phyloP scores from a whole-genome alignment of 2,113 vertebrate species.

The Triplophysa dalaica region DNA sequence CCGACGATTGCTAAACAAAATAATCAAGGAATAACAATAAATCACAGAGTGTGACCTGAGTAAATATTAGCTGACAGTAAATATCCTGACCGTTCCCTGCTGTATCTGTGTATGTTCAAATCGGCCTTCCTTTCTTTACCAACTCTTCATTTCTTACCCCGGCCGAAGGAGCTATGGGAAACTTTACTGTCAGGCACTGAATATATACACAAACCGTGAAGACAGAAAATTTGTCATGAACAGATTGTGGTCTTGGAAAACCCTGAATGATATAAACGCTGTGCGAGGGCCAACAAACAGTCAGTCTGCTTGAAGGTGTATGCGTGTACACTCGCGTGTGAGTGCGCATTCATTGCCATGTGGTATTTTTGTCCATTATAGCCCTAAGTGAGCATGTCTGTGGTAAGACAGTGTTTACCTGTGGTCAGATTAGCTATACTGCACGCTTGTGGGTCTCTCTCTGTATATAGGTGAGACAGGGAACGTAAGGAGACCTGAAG shows the following conservation, averaged over 20 bases:
- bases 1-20: constrained; percentile 8
- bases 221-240: constrained; percentile 56
- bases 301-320: constrained; percentile 47
- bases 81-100: constrained; percentile 37
- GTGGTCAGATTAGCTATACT: constrained; percentile 57
- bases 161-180: constrained; percentile 38
- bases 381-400: constrained; percentile 57
- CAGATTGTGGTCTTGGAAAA: constrained; percentile 49
- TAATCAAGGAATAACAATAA: constrained; percentile 28
- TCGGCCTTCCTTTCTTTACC: constrained; percentile 23
- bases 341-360: constrained; percentile 55
- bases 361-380: constrained; percentile 59
- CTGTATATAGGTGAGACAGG: constrained; percentile 56
- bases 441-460: constrained; percentile 46
- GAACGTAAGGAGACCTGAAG: constrained; percentile 50
- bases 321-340: constrained; percentile 43
- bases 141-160: not conserved
- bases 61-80: constrained; percentile 43
- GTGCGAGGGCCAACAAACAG: constrained; percentile 44
- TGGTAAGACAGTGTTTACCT: constrained; percentile 54
- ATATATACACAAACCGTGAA: constrained; percentile 52
- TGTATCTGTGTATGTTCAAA: not conserved
- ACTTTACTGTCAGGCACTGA: constrained; percentile 42
- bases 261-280: constrained; percentile 48
- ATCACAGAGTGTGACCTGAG: constrained; percentile 23